These are phyloP conservation scores for Galerucella calmariensis DNA, from an alignment of 2,888 invertebrate species.

Conservation along the genomic window DNA sequence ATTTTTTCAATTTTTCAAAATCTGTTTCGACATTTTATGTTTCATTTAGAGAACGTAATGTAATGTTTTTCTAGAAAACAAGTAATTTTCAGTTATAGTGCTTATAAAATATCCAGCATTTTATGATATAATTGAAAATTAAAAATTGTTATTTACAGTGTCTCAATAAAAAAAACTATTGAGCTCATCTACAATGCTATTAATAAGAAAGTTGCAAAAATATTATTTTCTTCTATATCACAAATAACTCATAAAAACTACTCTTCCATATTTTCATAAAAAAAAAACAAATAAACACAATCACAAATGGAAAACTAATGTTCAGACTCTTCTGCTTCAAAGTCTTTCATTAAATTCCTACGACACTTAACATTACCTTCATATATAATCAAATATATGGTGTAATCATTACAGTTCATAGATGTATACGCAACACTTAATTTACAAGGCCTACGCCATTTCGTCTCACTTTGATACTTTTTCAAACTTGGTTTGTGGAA, in stretches of 20 bases:
- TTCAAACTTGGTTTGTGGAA: constrained; percentile 59
- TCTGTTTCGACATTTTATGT: too few relatives aligned
- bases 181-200: too few relatives aligned
- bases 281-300: not conserved
- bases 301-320: constrained; percentile 40
- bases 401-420: constrained; percentile 68
- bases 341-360: constrained; percentile 67
- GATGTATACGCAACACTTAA: constrained; percentile 72
- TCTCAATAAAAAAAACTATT: too few relatives aligned
- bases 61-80: too few relatives aligned
- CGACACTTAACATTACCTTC: constrained; percentile 72
- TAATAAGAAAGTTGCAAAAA: too few relatives aligned
- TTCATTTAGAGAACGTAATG: too few relatives aligned
- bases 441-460: constrained; percentile 73
- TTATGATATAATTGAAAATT: too few relatives aligned
- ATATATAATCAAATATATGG: constrained; percentile 72
- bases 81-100: too few relatives aligned
- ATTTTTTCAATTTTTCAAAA: too few relatives aligned
- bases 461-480: constrained; percentile 64
- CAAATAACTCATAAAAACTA: not conserved
- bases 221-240: too few relatives aligned
- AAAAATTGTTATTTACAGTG: too few relatives aligned
- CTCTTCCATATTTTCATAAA: not conserved
- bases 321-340: constrained; percentile 59
- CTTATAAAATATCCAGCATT: too few relatives aligned